phyloP scores from a whole-genome alignment of 2,797 vertebrate species.

The Amniataba percoides region DNA sequence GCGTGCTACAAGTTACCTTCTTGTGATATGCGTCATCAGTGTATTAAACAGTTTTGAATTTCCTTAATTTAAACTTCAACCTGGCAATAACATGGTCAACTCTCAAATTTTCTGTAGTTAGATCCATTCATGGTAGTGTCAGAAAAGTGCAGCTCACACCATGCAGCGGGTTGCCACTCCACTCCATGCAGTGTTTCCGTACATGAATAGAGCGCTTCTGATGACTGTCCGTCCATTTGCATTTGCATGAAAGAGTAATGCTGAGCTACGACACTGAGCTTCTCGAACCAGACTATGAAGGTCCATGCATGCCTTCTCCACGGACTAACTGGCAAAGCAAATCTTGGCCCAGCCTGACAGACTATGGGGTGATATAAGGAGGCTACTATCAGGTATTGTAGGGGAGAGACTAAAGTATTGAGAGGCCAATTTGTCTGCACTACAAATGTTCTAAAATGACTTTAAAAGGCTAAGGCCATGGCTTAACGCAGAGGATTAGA shows the following conservation, averaged over 20 bases:
- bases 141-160: slow-evolving; percentile 64
- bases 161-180: slow-evolving; percentile 71
- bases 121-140: slow-evolving; percentile 29
- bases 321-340: slow-evolving; percentile 25
- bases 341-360: slow-evolving; percentile 26
- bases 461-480: neutral
- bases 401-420: neutral
- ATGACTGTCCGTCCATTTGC: slow-evolving; percentile 35
- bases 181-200: slow-evolving; percentile 67
- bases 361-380: slow-evolving; percentile 24
- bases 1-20: neutral
- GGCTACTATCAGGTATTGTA: neutral
- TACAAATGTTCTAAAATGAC: neutral
- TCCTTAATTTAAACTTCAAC: neutral
- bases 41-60: neutral
- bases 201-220: slow-evolving; percentile 28
- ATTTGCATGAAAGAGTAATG: slow-evolving; percentile 15
- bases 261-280: slow-evolving; percentile 22
- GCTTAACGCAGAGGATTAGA: neutral
- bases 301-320: slow-evolving; percentile 48
- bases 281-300: slow-evolving; percentile 24
- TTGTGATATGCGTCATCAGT: neutral
- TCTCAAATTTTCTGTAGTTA: neutral
- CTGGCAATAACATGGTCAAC: neutral
- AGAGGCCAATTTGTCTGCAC: neutral